Conservation (phyloP, 64 coral and sea anemone genomes). For the Stylophora pistillata region DNA sequence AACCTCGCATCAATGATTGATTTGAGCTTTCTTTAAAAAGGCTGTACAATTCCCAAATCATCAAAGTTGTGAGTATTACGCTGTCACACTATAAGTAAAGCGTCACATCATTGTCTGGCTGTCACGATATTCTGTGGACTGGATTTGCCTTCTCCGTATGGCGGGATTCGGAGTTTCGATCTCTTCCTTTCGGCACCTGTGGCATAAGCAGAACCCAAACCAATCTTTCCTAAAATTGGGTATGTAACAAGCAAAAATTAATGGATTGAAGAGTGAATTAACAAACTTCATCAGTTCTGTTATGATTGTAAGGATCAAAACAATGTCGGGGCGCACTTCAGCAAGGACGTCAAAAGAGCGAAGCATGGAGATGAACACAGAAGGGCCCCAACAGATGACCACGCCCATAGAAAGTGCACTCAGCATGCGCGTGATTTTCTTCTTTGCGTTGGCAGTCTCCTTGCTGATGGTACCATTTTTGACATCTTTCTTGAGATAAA, state of each 20-base stretch:
- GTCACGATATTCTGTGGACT: slow-evolving; percentile 20
- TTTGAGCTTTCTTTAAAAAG: no score
- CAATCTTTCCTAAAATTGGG: slow-evolving; percentile 45
- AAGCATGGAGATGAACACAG: slow-evolving; percentile 11
- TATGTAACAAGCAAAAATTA: slow-evolving; percentile 55
- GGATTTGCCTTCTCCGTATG: background rate
- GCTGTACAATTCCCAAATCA: background rate
- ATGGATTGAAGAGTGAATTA: slow-evolving; percentile 48
- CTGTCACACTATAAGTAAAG: background rate
- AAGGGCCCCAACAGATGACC: slow-evolving; percentile 50
- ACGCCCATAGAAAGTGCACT: slow-evolving; percentile 25
- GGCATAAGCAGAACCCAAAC: slow-evolving; percentile 11
- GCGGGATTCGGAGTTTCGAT: background rate
- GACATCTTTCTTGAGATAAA: slow-evolving; percentile 13
- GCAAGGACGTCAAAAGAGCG: slow-evolving; percentile 26
- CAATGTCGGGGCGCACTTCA: background rate
- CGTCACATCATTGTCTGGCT: slow-evolving; percentile 32
- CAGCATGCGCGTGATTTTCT: slow-evolving; percentile 33
- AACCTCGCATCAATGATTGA: no score
- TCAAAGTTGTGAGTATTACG: background rate
- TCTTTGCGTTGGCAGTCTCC: slow-evolving; percentile 18
- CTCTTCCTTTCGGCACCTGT: background rate
- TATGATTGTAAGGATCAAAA: slow-evolving; percentile 8
- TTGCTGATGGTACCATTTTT: slow-evolving; percentile 9
- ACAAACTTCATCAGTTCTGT: slow-evolving; percentile 32